A percentile compares a stretch with the other conserved stretches of the same genome.
phyloP scores from a whole-genome alignment of 1,140 invertebrate species.

The Zaprionus inermis region DNA sequence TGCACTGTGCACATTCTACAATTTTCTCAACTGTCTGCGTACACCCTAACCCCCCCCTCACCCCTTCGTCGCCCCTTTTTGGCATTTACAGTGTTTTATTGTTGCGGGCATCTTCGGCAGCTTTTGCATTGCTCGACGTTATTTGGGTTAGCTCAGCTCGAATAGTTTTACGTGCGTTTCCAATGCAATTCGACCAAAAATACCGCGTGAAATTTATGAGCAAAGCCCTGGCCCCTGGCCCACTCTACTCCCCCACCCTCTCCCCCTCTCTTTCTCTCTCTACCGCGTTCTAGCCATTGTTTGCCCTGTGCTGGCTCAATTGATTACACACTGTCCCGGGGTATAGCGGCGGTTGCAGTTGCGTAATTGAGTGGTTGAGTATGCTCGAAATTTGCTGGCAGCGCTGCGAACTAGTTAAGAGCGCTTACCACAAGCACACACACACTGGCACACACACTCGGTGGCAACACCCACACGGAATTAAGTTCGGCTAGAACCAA shows the following conservation, averaged over 20 bases:
- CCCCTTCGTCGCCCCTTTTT: not conserved
- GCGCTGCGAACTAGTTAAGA: conserved; percentile 66
- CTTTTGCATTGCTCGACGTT: conserved; percentile 48
- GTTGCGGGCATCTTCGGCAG: conserved; percentile 20
- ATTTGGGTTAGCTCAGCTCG: conserved; percentile 78
- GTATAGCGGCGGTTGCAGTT: conserved; percentile 20
- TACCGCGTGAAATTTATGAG: conserved; percentile 71
- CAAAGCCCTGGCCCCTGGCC: conserved; percentile 16
- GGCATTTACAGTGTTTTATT: conserved; percentile 41
- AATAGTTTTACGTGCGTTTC: conserved; percentile 77
- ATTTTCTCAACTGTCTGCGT: not conserved
- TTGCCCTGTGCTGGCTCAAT: conserved; percentile 71
- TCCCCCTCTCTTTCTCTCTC: not conserved
- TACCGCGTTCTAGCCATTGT: conserved; percentile 53
- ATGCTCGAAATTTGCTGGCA: conserved; percentile 52
- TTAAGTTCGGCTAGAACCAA: conserved; percentile 24
- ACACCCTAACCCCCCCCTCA: too few relatives aligned
- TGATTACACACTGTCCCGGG: conserved; percentile 45
- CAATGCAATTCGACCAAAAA: conserved; percentile 66
- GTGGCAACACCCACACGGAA: conserved; percentile 24
- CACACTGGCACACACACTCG: conserved; percentile 40
- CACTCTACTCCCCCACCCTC: not conserved
- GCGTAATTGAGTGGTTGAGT: conserved; percentile 75
- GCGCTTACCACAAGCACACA: conserved; percentile 40
- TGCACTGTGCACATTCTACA: conserved; percentile 23